Conservation (phyloP, 2,113 vertebrate genomes). For the Cinclus cinclus region DNA sequence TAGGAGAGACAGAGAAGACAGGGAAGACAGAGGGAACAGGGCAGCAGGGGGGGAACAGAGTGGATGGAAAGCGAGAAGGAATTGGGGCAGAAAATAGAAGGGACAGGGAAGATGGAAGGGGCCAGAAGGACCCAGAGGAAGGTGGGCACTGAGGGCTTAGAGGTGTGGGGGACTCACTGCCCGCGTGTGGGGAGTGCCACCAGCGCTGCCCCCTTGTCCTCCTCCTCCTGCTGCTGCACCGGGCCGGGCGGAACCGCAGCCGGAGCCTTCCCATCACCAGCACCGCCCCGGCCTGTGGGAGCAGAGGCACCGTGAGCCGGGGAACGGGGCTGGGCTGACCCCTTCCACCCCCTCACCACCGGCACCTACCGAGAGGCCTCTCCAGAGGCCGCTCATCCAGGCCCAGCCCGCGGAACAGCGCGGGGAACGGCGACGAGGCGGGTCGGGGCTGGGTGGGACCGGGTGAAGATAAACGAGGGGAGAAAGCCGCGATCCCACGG, state of each 20-base stretch:
- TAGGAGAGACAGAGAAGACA: rapidly evolving
- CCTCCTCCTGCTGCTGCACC: background rate
- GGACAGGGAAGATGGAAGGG: rapidly evolving
- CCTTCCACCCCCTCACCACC: background rate
- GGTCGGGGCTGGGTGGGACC: background rate
- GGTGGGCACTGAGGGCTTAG: too few relatives aligned
- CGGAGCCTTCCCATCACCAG: background rate
- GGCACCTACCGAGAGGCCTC: background rate
- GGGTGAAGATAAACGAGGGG: background rate
- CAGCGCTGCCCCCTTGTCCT: background rate
- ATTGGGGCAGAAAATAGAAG: rapidly evolving
- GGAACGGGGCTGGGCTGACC: rapidly evolving
- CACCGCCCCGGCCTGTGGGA: background rate
- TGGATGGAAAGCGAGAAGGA: too few relatives aligned
- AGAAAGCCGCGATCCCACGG: background rate
- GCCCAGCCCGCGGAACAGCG: background rate
- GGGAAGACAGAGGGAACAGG: too few relatives aligned
- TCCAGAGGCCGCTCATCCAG: background rate
- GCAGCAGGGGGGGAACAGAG: background rate
- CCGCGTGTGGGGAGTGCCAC: background rate
- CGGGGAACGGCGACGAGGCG: background rate
- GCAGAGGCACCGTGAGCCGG: background rate
- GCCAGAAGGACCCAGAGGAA: too few relatives aligned
- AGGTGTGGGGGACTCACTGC: background rate
- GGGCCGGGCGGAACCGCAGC: background rate